These are phyloP conservation scores for Rattus rattus DNA, from an alignment of 2,113 vertebrate species.

Conservation along the genomic window DNA sequence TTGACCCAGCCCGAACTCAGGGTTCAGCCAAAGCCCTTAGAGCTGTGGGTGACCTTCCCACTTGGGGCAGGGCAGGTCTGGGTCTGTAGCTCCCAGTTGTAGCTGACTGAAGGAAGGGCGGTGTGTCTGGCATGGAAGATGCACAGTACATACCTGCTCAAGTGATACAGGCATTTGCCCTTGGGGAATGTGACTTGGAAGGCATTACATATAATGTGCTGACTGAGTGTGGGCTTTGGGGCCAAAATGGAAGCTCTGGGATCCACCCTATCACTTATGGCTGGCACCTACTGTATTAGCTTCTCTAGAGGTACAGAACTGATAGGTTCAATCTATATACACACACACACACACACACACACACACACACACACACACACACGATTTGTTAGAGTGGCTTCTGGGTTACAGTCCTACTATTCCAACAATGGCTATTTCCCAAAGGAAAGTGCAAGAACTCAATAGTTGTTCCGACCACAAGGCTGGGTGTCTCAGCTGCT, in stretches of 20 bases:
- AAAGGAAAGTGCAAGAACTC: neutral
- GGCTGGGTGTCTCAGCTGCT: neutral
- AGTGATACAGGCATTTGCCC: neutral
- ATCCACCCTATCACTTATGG: neutral
- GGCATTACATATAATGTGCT: neutral
- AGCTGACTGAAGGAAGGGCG: neutral
- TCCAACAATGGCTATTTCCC: neutral
- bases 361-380: no score
- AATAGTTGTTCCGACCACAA: neutral
- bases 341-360: neutral
- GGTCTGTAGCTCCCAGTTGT: fast-evolving
- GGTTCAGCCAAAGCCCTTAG: neutral
- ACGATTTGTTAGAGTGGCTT: no score
- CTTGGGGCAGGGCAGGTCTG: neutral
- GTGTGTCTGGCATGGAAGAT: fast-evolving
- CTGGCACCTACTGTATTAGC: neutral
- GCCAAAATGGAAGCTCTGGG: neutral
- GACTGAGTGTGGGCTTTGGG: neutral
- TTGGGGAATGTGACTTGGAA: neutral
- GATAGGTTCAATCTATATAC: neutral
- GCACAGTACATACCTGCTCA: neutral
- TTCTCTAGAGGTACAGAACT: neutral
- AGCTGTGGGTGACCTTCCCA: neutral
- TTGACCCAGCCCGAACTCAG: neutral
- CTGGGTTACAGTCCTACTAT: neutral